These are phyloP conservation scores for Casuarius casuarius DNA, from an alignment of 2,113 vertebrate genomes.

Conservation along the genomic window DNA sequence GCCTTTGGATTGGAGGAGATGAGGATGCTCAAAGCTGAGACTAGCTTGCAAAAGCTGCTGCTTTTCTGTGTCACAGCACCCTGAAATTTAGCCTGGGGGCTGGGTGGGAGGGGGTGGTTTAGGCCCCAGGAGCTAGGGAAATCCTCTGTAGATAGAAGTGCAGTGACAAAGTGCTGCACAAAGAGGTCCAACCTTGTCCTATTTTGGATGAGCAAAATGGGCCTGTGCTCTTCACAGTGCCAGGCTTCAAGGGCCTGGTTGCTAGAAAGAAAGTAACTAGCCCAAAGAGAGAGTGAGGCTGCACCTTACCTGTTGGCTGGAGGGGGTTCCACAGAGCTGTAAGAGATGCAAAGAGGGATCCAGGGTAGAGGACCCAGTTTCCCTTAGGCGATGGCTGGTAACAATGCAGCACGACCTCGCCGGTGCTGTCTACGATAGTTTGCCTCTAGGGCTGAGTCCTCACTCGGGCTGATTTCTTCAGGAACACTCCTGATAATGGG, in stretches of 20 bases:
- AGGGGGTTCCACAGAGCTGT: neutral
- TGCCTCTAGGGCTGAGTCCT: neutral
- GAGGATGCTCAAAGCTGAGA: neutral
- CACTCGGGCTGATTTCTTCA: neutral
- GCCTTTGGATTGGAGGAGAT: neutral
- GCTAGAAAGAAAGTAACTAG: neutral
- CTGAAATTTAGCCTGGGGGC: neutral
- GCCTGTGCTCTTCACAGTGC: neutral
- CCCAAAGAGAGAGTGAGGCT: neutral
- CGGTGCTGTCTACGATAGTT: neutral
- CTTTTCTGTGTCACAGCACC: neutral
- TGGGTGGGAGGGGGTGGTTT: neutral
- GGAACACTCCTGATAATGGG: fast-evolving
- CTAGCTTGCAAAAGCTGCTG: neutral
- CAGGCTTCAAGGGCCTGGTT: neutral
- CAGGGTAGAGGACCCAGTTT: neutral
- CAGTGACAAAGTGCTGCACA: neutral
- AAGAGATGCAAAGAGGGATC: neutral
- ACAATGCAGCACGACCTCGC: neutral
- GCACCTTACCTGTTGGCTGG: neutral
- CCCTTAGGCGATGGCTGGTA: neutral
- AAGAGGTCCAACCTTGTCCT: neutral
- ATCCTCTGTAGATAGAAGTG: neutral
- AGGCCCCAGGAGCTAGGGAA: neutral
- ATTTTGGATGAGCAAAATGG: neutral